Conservation (phyloP, 2,113 vertebrate species). For the Eptesicus fuscus region DNA sequence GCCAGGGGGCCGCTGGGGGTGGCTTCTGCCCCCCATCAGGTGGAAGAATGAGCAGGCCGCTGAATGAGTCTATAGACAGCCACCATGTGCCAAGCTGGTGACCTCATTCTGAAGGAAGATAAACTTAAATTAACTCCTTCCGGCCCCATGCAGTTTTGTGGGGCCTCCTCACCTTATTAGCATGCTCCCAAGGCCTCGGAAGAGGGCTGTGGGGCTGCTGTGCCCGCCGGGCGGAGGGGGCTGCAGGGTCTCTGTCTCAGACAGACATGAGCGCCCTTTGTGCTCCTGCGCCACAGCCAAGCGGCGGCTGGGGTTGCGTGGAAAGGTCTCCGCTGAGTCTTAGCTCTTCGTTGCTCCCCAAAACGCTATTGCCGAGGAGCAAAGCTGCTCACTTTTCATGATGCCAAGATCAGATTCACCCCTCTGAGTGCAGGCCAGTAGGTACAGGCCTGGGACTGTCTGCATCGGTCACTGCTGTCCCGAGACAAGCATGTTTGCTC, state of each 20-base stretch:
- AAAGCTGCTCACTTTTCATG: neutral
- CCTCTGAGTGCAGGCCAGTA: rapidly evolving
- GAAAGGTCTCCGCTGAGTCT: neutral
- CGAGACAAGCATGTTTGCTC: neutral
- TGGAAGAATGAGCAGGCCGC: conserved; percentile 80
- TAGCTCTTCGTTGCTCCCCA: neutral
- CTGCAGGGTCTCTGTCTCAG: rapidly evolving
- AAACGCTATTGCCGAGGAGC: neutral
- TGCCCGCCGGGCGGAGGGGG: rapidly evolving
- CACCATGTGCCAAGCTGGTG: conserved; percentile 84
- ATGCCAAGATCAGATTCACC: rapidly evolving
- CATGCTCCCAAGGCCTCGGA: neutral
- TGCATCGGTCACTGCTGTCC: rapidly evolving
- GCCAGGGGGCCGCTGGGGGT: conserved; percentile 80
- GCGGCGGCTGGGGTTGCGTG: rapidly evolving
- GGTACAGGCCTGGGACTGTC: rapidly evolving
- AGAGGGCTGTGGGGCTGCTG: neutral
- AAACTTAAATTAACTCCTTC: conserved; percentile 75
- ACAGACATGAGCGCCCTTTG: neutral
- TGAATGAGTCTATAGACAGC: conserved; percentile 76
- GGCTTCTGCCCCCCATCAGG: conserved; percentile 81
- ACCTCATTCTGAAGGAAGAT: conserved; percentile 68
- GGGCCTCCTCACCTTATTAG: neutral
- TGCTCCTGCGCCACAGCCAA: neutral
- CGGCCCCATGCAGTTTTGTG: neutral